Evolutionary conservation across 92 coral and sea anemone species (phyloP).

Genomic region (Actinernus sp.): DNA sequence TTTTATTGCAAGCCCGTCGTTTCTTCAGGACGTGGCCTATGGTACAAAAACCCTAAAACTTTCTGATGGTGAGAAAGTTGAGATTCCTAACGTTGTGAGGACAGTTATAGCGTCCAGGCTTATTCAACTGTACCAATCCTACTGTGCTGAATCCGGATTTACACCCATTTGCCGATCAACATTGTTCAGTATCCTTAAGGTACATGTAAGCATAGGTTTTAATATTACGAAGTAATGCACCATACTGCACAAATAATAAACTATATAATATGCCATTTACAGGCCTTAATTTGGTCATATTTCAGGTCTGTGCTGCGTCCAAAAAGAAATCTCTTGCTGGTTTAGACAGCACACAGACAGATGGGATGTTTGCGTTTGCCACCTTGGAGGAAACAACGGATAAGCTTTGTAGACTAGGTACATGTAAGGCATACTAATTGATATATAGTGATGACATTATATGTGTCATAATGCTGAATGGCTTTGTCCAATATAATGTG

Average conservation of each 20-base stretch:
- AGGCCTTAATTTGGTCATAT: no score
- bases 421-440: constrained; percentile 6
- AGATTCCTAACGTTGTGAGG: constrained; percentile 25
- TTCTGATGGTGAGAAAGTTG: constrained; percentile 19
- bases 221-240: no score
- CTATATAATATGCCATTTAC: no score
- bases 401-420: constrained; percentile 18
- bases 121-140: constrained; percentile 7
- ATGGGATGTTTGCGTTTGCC: constrained; percentile 27
- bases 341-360: constrained; percentile 22
- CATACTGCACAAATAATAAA: no score
- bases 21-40: constrained; percentile 28
- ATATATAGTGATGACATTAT: no score
- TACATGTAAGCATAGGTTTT: neutral
- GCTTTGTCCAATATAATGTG: no score
- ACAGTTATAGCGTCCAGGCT: constrained; percentile 30
- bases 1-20: constrained; percentile 37
- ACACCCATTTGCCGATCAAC: constrained; percentile 14
- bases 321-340: constrained; percentile 21
- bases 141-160: constrained; percentile 24
- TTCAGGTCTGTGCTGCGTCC: constrained; percentile 33
- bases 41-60: constrained; percentile 17
- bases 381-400: constrained; percentile 24
- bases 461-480: no score
- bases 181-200: constrained; percentile 27